Evolutionary conservation across 2,888 invertebrate species (phyloP).

Genomic region (Acrocyrtus sp.): DNA sequence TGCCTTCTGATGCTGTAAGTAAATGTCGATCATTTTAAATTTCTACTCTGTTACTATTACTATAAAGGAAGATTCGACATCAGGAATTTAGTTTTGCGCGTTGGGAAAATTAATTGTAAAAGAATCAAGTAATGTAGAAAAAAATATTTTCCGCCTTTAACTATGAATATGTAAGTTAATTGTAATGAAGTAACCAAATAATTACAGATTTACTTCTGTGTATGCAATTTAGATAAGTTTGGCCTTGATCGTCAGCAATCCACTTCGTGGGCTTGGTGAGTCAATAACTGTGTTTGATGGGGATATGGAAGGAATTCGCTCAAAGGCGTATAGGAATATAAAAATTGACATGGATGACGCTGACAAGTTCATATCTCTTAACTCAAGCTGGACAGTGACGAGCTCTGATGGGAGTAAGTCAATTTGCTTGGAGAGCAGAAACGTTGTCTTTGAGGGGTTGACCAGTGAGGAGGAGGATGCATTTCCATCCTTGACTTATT

Average conservation of each 20-base stretch:
- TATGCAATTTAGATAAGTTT: slow-evolving; percentile 44
- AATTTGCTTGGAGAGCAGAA: slow-evolving; percentile 28
- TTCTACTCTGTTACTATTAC: too few relatives aligned
- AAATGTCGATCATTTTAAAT: too few relatives aligned
- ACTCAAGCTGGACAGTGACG: slow-evolving; percentile 42
- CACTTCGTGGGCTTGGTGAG: slow-evolving; percentile 32
- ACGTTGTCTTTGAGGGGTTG: neutral
- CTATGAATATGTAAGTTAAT: neutral
- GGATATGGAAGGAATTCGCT: slow-evolving; percentile 23
- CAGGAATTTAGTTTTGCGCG: too few relatives aligned
- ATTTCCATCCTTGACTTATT: slow-evolving; percentile 16
- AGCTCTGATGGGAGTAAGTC: slow-evolving; percentile 26
- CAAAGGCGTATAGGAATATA: slow-evolving; percentile 42
- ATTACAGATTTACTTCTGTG: too few relatives aligned
- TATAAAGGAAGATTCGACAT: too few relatives aligned
- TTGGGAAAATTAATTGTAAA: too few relatives aligned
- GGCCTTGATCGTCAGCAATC: slow-evolving; percentile 24
- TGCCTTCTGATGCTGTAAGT: slow-evolving; percentile 35
- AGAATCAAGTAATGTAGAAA: too few relatives aligned
- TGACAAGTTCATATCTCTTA: slow-evolving; percentile 22
- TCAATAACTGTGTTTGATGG: slow-evolving; percentile 35
- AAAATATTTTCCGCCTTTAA: neutral
- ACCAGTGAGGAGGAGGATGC: neutral
- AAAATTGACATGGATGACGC: slow-evolving; percentile 13
- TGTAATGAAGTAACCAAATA: too few relatives aligned